These are phyloP conservation scores for Blennius ocellaris DNA, from an alignment of 2,113 vertebrate species.

Conservation along the genomic window DNA sequence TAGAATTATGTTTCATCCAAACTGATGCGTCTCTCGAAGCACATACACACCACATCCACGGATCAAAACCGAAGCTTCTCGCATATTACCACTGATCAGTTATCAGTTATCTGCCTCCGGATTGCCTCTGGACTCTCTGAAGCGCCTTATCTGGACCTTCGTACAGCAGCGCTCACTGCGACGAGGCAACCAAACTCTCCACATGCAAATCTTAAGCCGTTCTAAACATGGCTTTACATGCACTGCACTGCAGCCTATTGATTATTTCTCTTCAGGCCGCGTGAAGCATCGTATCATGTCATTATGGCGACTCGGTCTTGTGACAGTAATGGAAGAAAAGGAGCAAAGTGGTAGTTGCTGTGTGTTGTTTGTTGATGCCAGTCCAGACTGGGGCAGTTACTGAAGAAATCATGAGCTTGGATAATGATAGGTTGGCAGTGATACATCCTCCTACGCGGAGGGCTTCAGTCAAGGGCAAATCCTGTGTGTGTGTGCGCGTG, in stretches of 20 bases:
- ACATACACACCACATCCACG: background rate
- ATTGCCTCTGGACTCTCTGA: conserved; percentile 18
- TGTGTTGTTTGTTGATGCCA: conserved; percentile 25
- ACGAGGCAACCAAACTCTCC: conserved; percentile 3
- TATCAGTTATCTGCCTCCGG: conserved; percentile 33
- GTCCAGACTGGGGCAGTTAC: conserved; percentile 10
- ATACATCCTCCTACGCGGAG: conserved; percentile 25
- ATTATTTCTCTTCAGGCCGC: conserved; percentile 42
- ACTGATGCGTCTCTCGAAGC: no score
- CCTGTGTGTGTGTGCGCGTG: background rate
- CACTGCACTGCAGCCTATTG: conserved; percentile 36
- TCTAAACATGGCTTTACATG: conserved; percentile 26
- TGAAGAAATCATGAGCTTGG: conserved; percentile 33
- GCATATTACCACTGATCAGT: conserved; percentile 6
- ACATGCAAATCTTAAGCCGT: conserved; percentile 14
- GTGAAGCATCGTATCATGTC: conserved; percentile 40
- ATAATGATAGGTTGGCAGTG: conserved; percentile 46
- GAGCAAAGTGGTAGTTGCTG: conserved; percentile 3
- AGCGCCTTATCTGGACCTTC: conserved; percentile 5
- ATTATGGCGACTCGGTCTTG: conserved; percentile 24
- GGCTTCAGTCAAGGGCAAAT: conserved; percentile 39
- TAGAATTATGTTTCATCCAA: no score
- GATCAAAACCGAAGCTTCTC: background rate
- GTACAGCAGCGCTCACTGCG: conserved; percentile 14
- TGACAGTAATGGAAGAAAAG: conserved; percentile 1